Evolutionary conservation across 2,797 vertebrate species (phyloP).

Genomic region (Phalloptychus januarius): DNA sequence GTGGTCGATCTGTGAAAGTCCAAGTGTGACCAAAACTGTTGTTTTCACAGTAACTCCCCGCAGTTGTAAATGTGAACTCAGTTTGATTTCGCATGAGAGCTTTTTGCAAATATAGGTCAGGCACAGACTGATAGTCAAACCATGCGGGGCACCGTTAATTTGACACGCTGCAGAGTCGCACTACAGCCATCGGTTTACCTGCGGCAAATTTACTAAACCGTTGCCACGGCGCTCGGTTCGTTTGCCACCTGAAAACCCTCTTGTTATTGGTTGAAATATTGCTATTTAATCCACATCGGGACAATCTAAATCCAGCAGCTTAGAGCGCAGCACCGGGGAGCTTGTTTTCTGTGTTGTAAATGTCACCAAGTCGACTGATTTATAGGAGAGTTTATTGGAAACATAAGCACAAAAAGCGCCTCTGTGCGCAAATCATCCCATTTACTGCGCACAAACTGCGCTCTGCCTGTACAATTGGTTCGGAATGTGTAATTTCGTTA

Average conservation of each 20-base stretch:
- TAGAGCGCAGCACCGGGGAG: slow-evolving; percentile 39
- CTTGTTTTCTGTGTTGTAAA: slow-evolving; percentile 51
- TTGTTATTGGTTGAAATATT: slow-evolving; percentile 7
- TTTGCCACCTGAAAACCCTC: neutral
- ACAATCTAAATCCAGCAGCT: slow-evolving; percentile 56
- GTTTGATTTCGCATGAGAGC: slow-evolving; percentile 38
- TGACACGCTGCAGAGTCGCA: slow-evolving; percentile 51
- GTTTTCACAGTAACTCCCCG: neutral
- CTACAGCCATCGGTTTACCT: slow-evolving; percentile 52
- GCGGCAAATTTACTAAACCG: slow-evolving; percentile 49
- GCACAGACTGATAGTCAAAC: slow-evolving; percentile 43
- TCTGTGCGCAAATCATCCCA: neutral
- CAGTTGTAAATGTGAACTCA: neutral
- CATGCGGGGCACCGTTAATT: slow-evolving; percentile 43
- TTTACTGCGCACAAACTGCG: slow-evolving; percentile 13
- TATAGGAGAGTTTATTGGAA: slow-evolving; percentile 57
- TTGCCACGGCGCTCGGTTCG: neutral
- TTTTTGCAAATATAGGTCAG: slow-evolving; percentile 72
- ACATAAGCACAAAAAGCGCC: slow-evolving; percentile 24
- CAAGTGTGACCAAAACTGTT: neutral
- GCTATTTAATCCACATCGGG: slow-evolving; percentile 15
- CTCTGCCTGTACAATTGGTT: neutral
- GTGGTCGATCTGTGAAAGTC: neutral
- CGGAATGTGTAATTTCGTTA: neutral
- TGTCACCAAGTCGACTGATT: slow-evolving; percentile 54